Evolutionary conservation across 2,888 invertebrate genomes (phyloP).

Genomic region (Eucera pruinosa): DNA sequence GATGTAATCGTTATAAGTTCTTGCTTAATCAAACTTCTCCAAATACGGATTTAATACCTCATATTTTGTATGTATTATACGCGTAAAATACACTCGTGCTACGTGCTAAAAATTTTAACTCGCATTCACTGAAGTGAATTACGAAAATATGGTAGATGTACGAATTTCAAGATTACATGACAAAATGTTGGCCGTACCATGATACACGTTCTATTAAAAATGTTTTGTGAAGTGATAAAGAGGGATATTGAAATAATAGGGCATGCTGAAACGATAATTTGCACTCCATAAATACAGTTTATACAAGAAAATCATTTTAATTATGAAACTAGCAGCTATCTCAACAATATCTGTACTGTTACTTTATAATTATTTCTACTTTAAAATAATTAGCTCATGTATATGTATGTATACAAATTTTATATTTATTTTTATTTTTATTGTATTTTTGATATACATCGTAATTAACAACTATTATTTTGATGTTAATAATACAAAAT

Average conservation of each 20-base stretch:
- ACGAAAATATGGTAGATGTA: constrained; percentile 30
- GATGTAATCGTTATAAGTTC: constrained; percentile 63
- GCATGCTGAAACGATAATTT: constrained; percentile 33
- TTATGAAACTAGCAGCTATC: constrained; percentile 11
- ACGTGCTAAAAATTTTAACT: constrained; percentile 46
- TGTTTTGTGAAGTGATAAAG: constrained; percentile 66
- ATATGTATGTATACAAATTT: constrained; percentile 21
- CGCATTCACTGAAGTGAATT: constrained; percentile 28
- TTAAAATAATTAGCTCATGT: constrained; percentile 2
- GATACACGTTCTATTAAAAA: constrained; percentile 51
- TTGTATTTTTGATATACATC: not conserved
- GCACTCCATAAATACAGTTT: not conserved
- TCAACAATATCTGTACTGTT: constrained; percentile 10
- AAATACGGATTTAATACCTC: constrained; percentile 62
- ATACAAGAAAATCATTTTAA: constrained; percentile 2
- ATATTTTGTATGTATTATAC: constrained; percentile 62
- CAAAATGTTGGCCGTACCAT: constrained; percentile 50
- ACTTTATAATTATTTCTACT: constrained; percentile 21
- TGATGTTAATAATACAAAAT: not conserved
- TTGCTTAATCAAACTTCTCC: constrained; percentile 57
- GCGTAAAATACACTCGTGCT: constrained; percentile 50
- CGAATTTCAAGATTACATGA: constrained; percentile 38
- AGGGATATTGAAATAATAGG: constrained; percentile 70
- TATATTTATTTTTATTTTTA: constrained; percentile 14
- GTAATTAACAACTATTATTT: constrained; percentile 5